A percentile compares a stretch with the other conserved stretches of the same genome.
phyloP scores from a whole-genome alignment of 1,140 invertebrate genomes.

The Drosophila kepulauana region DNA sequence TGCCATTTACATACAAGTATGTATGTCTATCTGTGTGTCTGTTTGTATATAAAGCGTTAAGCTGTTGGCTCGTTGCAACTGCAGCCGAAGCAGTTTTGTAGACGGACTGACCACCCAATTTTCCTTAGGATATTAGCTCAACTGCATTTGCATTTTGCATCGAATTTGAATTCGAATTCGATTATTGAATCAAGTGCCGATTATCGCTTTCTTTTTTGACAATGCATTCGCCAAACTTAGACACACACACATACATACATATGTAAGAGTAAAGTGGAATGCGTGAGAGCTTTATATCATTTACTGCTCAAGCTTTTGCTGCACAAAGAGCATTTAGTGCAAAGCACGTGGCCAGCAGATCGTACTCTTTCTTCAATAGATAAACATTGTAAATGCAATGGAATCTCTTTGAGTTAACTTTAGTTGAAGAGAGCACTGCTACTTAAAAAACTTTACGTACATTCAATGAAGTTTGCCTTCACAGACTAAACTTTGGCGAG shows the following conservation, averaged over 20 bases:
- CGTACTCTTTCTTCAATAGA: not conserved
- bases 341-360: conserved; percentile 5
- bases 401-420: too few species aligned
- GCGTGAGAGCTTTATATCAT: not conserved
- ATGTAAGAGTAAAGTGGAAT: not conserved
- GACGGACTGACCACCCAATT: conserved; percentile 17
- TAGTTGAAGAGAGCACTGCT: too few species aligned
- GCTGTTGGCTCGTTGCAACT: conserved; percentile 23
- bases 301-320: not conserved
- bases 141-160: not conserved
- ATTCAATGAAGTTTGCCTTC: conserved; percentile 1
- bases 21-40: conserved; percentile 9
- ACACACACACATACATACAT: not conserved
- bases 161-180: too few species aligned
- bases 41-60: conserved; percentile 10
- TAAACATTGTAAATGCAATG: too few species aligned
- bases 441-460: too few species aligned
- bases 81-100: not conserved
- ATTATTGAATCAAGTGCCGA: too few species aligned
- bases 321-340: not conserved
- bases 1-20: conserved; percentile 36
- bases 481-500: not conserved
- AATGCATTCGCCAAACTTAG: not conserved
- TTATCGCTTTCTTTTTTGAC: too few species aligned
- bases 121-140: conserved; percentile 11